A percentile compares a stretch with the other conserved stretches of the same genome.
These are phyloP conservation scores for Pygoscelis antarcticus DNA, from an alignment of 2,113 vertebrate genomes.

Conservation along the genomic window DNA sequence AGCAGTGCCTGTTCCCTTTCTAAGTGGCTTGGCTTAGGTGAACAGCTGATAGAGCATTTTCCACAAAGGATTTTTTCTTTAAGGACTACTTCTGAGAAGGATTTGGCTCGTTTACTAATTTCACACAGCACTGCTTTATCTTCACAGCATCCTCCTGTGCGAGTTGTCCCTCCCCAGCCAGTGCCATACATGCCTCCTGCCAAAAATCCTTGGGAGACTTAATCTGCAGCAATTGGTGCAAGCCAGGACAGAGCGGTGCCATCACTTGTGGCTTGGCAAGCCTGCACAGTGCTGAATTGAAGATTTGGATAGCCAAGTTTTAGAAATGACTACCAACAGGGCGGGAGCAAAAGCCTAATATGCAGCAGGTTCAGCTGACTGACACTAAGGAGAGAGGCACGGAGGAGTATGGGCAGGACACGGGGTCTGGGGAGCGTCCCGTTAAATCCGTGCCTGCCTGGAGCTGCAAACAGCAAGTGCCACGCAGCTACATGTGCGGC, in stretches of 20 bases:
- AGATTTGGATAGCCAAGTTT: neutral
- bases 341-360: neutral
- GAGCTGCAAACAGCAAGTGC: neutral
- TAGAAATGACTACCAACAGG: neutral
- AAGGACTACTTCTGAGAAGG: neutral
- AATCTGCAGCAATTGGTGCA: neutral
- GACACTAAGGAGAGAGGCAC: neutral
- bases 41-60: slow-evolving; percentile 7
- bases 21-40: slow-evolving; percentile 1
- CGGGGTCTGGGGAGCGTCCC: neutral
- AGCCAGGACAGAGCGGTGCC: neutral
- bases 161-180: neutral
- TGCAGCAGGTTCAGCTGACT: neutral
- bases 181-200: neutral
- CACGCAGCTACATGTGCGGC: neutral
- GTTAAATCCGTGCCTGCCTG: neutral
- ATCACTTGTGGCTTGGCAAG: neutral
- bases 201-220: neutral
- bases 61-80: slow-evolving; percentile 19
- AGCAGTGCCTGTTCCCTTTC: neutral
- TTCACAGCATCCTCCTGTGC: neutral
- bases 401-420: rapidly evolving
- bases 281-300: neutral
- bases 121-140: slow-evolving; percentile 15
- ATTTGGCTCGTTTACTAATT: neutral